Evolutionary conservation across 37 sponge, comb jelly and placozoan genomes (phyloP).

Genomic region (Sycon ciliatum): DNA sequence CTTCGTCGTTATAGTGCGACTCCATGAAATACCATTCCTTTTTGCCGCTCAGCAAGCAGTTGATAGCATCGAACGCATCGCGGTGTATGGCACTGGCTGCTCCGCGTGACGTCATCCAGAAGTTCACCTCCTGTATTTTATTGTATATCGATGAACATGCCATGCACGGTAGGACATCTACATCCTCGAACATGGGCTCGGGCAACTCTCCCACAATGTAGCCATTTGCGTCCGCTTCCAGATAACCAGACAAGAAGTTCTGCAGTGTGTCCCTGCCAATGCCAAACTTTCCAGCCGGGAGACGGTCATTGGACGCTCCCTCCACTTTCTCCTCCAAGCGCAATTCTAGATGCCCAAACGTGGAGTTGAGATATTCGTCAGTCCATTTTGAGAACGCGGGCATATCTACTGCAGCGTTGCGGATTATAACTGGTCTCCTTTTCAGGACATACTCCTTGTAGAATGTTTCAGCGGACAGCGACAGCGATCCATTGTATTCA

Average conservation of each 20-base stretch:
- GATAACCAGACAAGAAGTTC: neutral
- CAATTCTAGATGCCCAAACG: neutral
- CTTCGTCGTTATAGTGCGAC: neutral
- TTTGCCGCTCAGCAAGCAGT: conserved; percentile 11
- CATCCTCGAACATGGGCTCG: conserved; percentile 13
- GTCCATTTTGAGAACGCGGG: conserved; percentile 14
- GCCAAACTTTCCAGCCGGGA: neutral
- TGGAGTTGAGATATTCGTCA: neutral
- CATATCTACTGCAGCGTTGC: neutral
- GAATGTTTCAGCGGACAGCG: neutral
- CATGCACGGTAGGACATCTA: conserved; percentile 19
- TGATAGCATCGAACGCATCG: conserved; percentile 12
- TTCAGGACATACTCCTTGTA: neutral
- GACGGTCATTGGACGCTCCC: neutral
- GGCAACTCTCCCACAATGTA: conserved; percentile 13
- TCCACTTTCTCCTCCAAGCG: neutral
- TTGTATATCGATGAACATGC: neutral
- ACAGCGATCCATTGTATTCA: too few relatives aligned
- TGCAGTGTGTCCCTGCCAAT: neutral
- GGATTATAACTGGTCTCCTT: neutral
- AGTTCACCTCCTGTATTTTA: conserved; percentile 10
- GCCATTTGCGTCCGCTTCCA: neutral
- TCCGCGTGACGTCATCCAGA: conserved; percentile 16
- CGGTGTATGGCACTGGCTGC: conserved; percentile 1
- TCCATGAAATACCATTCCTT: conserved; percentile 17